A percentile compares a stretch with the other conserved stretches of the same genome.
phyloP scores from a whole-genome alignment of 2,113 vertebrate genomes.

The Bos taurus region ARS-UCD2.0 NC_037334.1:98338501-98339000 shows the following conservation, averaged over 20 bases:
- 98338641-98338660: background rate
- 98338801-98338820: background rate
- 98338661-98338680: background rate
- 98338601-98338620: background rate
- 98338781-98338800: background rate
- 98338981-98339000: background rate
- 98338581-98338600: background rate
- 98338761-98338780: background rate
- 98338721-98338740: background rate
- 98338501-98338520: background rate
- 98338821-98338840: background rate
- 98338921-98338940: background rate
- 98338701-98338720: background rate
- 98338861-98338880: background rate
- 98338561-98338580: background rate
- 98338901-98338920: background rate
- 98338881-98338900: accelerated
- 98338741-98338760: background rate
- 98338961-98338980: background rate
- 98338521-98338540: background rate
- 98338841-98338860: background rate
- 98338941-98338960: background rate
- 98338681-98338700: background rate
- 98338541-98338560: background rate
- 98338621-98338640: background rate